These are phyloP conservation scores for Tylochromis polylepis DNA, from an alignment of 2,113 vertebrate genomes.

Conservation along the genomic window DNA sequence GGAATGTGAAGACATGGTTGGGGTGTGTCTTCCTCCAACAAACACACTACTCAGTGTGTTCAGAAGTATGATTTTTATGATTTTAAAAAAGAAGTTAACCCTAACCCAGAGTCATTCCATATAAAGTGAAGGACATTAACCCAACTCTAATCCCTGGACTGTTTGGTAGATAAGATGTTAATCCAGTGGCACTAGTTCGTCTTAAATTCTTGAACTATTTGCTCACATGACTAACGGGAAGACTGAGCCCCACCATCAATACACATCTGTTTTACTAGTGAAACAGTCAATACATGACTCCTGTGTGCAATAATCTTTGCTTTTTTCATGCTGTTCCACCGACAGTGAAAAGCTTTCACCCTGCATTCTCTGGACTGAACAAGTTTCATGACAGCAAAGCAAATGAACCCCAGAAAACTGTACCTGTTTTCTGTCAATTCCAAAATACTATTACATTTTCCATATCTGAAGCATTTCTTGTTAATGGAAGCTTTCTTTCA, in stretches of 20 bases:
- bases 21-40: background rate
- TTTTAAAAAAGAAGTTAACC: background rate
- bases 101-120: background rate
- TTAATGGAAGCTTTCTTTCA: background rate
- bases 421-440: background rate
- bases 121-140: background rate
- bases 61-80: background rate
- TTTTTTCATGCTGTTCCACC: background rate
- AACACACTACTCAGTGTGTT: background rate
- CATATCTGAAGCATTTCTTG: background rate
- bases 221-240: background rate
- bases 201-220: too few species aligned
- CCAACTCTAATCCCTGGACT: background rate
- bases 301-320: background rate
- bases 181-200: background rate
- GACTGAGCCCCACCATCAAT: background rate
- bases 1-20: background rate
- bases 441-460: background rate
- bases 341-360: background rate
- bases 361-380: background rate
- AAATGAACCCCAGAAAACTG: background rate
- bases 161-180: background rate
- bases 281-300: background rate
- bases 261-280: background rate
- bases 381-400: background rate